These are phyloP conservation scores for Pachycephus smyrnensis DNA, from an alignment of 2,888 invertebrate species.

Conservation along the genomic window DNA sequence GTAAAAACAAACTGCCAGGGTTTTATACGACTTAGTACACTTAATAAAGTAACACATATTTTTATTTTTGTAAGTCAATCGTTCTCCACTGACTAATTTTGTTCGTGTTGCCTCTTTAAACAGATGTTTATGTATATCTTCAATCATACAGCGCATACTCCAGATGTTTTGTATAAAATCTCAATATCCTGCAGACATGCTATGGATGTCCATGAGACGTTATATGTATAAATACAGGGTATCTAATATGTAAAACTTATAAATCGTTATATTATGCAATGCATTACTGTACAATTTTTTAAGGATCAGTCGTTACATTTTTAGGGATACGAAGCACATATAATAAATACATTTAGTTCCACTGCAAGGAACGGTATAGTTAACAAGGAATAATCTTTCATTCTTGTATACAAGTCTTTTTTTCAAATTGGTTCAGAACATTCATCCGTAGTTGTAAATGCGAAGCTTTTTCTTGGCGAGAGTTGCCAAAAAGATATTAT, in stretches of 20 bases:
- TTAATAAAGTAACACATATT: not conserved
- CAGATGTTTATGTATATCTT: no score
- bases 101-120: not conserved
- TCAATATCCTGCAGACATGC: not conserved
- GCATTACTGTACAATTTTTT: not conserved
- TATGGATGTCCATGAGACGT: not conserved
- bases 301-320: not conserved
- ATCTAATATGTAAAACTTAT: not conserved
- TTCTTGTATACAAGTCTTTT: not conserved
- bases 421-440: not conserved
- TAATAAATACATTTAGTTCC: not conserved
- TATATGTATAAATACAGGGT: not conserved
- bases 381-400: not conserved
- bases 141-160: no score
- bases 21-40: not conserved
- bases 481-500: conserved; percentile 72
- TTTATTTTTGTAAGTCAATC: not conserved
- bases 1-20: not conserved
- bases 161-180: no score
- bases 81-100: not conserved
- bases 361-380: not conserved
- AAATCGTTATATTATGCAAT: not conserved
- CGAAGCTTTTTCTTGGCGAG: conserved; percentile 76
- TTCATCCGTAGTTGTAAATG: conserved; percentile 70
- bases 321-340: not conserved